Base-by-base conservation (phyloP, 2,888 invertebrate species). In the Thumatha senex region DNA sequence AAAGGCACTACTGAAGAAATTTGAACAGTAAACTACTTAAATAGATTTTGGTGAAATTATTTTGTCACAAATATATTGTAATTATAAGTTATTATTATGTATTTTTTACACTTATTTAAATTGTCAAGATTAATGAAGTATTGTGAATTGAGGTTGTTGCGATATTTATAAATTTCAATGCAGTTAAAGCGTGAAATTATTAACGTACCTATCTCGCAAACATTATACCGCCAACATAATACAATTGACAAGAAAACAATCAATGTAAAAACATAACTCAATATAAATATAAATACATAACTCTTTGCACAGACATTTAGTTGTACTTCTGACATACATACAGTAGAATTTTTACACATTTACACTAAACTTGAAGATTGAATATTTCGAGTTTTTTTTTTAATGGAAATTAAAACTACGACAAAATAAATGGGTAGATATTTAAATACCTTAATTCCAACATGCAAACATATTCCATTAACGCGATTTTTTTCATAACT, bases 1-100 rank as follows among this genome's bases (percentile, higher is more conserved):
- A 75, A 82, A 83, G 81, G 81, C 83, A 82, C 82, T 82, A 79
- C 78, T 68, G 77, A 77, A 78, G 75, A 76, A 52, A 68, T 68
- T 63, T 60, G 60, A 69, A 58, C 56, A 62, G 46, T 34, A 41
- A 40, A 47, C 18, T 35, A 30, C 35, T 24, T 24, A 35, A 29
- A 33, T 31, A 12, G 12, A 29, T 36, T 38, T 43, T 3, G 11
- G 40, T n/a, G 12, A 43, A 31, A 3, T 9, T 18, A 1, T 14
- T 18, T 12, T 24, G 8, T 18, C n/a, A 18, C 30, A 4, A 30
- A 30, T 30, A 18, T 10, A n/a, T n/a, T n/a, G n/a, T n/a, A n/a
- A n/a, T n/a, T n/a, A n/a, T n/a, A n/a, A n/a, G n/a, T n/a, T n/a
- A n/a, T n/a, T n/a, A n/a, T n/a, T n/a, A 11, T 10, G 30, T 40